These are phyloP conservation scores for Zaprionus gabonicus DNA, from an alignment of 1,140 invertebrate species.

Conservation along the genomic window DNA sequence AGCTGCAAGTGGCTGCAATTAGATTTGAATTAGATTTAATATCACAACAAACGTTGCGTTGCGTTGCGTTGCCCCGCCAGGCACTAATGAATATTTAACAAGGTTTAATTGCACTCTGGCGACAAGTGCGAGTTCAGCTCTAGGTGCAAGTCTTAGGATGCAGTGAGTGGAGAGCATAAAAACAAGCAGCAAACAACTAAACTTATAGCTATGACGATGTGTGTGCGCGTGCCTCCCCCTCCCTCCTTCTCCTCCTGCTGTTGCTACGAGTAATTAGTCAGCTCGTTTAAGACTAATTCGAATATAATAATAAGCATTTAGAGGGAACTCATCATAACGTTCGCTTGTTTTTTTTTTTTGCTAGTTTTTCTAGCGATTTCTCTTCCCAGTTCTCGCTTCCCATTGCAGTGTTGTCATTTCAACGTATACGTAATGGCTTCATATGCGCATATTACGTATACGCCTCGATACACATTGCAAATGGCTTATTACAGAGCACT, in stretches of 20 bases:
- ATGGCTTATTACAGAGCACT: neutral
- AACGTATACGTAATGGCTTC: conserved; percentile 25
- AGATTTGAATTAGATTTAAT: conserved; percentile 70
- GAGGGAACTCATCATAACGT: conserved; percentile 12
- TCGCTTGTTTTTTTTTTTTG: neutral
- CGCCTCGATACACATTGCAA: conserved; percentile 23
- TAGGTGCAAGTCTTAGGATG: conserved; percentile 12
- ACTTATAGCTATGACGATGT: conserved; percentile 21
- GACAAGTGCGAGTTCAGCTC: neutral
- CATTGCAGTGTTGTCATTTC: neutral
- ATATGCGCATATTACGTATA: conserved; percentile 54
- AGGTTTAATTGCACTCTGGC: conserved; percentile 60
- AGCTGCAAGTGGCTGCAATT: neutral
- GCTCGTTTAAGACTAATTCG: conserved; percentile 37
- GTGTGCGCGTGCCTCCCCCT: neutral
- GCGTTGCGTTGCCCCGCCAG: conserved; percentile 30
- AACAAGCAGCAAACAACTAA: conserved; percentile 27
- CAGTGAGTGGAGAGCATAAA: conserved; percentile 31
- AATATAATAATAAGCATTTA: conserved; percentile 32
- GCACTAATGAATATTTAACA: conserved; percentile 69
- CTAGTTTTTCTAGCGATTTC: neutral
- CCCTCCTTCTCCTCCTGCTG: neutral
- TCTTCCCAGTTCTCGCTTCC: neutral
- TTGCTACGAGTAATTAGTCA: conserved; percentile 31
- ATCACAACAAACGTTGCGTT: conserved; percentile 50